These are phyloP conservation scores for Leuctra nigra DNA, from an alignment of 2,888 invertebrate genomes.

Conservation along the genomic window DNA sequence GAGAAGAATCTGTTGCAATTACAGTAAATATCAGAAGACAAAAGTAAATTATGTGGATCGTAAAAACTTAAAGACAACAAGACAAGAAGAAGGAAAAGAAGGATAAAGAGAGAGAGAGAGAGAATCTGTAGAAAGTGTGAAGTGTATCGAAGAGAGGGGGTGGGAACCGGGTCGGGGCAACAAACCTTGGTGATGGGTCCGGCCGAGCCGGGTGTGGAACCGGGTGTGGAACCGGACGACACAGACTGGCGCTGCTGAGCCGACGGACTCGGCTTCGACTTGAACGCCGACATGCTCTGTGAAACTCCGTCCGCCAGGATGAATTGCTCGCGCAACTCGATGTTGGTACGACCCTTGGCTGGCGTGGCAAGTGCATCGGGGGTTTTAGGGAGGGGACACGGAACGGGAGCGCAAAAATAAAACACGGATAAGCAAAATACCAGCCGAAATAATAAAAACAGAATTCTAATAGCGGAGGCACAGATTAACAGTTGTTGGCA, in stretches of 20 bases:
- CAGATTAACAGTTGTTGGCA: too few relatives aligned
- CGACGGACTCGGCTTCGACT: slow-evolving; percentile 83
- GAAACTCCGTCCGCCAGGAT: slow-evolving; percentile 97
- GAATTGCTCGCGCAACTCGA: slow-evolving; percentile 98
- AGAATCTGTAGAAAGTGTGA: too few relatives aligned
- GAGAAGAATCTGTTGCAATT: too few relatives aligned
- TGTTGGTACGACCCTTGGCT: slow-evolving; percentile 99
- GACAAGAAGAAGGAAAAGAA: too few relatives aligned
- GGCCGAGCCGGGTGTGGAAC: slow-evolving; percentile 34
- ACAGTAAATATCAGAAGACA: too few relatives aligned
- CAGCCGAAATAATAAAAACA: too few relatives aligned
- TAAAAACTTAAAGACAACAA: too few relatives aligned
- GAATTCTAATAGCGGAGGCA: too few relatives aligned
- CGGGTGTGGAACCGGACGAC: slow-evolving; percentile 4
- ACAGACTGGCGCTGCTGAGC: slow-evolving; percentile 45
- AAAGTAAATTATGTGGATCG: too few relatives aligned
- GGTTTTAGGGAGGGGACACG: slow-evolving; percentile 20
- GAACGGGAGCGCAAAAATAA: slow-evolving; percentile 29
- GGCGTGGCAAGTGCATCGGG: slow-evolving; percentile 11
- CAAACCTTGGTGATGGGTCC: slow-evolving; percentile 95
- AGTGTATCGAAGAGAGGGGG: neutral
- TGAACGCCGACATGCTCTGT: slow-evolving; percentile 98
- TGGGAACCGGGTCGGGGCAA: slow-evolving; percentile 17
- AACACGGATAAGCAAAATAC: slow-evolving; percentile 31
- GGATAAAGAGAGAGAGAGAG: too few relatives aligned